Conservation (phyloP, 2,888 invertebrate genomes). For the Drosophila phalerata region DNA sequence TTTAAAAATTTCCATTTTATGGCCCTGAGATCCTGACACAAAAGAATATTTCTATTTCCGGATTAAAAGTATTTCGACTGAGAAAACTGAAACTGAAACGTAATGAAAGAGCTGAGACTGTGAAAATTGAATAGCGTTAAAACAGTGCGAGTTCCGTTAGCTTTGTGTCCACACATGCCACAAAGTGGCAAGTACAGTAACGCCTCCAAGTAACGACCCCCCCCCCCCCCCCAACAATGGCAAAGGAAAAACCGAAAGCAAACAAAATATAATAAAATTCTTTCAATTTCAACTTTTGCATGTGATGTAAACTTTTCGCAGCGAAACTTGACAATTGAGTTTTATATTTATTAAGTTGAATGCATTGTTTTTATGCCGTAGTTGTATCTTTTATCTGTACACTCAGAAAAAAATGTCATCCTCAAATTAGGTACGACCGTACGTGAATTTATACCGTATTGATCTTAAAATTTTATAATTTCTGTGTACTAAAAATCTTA, state of each 20-base stretch:
- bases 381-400: neutral
- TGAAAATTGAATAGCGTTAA: slow-evolving; percentile 42
- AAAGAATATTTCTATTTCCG: neutral
- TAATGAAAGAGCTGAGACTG: neutral
- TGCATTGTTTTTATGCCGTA: slow-evolving; percentile 26
- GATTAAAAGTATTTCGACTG: neutral
- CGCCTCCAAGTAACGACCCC: slow-evolving; percentile 18
- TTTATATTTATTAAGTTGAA: slow-evolving; percentile 50
- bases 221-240: slow-evolving; percentile 5
- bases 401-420: too few species aligned
- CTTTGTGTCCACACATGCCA: neutral
- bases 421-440: too few species aligned
- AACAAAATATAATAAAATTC: neutral
- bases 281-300: slow-evolving; percentile 26
- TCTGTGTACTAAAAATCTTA: too few species aligned
- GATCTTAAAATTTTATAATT: too few species aligned
- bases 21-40: neutral
- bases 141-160: slow-evolving; percentile 12
- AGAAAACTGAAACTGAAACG: neutral
- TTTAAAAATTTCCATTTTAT: neutral
- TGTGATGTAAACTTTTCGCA: slow-evolving; percentile 22
- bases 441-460: too few species aligned
- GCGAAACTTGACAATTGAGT: slow-evolving; percentile 66
- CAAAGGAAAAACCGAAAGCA: neutral
- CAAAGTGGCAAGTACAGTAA: neutral